Evolutionary conservation across 2,797 vertebrate genomes (phyloP), one percentile per base, ranked within the genome.

Genomic region (Meda fulgida): DNA sequence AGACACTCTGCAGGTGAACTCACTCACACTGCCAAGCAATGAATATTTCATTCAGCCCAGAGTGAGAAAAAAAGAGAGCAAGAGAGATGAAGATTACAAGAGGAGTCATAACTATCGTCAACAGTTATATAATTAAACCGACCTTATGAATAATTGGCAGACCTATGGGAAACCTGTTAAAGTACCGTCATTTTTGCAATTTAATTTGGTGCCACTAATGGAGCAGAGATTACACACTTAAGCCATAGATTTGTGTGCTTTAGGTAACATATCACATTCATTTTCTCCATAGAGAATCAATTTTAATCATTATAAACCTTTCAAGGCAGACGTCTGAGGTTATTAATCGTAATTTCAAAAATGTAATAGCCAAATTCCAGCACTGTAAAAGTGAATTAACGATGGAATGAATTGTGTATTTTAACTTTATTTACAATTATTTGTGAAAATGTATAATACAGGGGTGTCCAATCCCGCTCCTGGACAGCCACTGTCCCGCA

Each of bases 21-120:
- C 53, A 38, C 67, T 85, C 78, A 60, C 75, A 36, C 46, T 65
- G 70, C 63, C 51, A 70, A 80, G 70, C 66, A 40, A 85, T 89
- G 38, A 85, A 89, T 85, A 87, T 89, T 87, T 89, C 31, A 72
- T 88, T 85, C 84, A 67, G 79, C 81, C 78, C 43, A 13, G 46
- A 84, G 73, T 67, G 31, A 31, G 46, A 67, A 38, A 83, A 34
- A 67, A 21, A 36, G 31, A 40, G 43, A 83, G 10, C 21, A 60
- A 66, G 78, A 43, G 77, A 66, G 76, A 71, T 72, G 38, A 83
- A 77, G 76, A 71, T 81, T 72, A 40, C 60, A 19, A 81, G 53
- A 81, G 51, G 69, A 67, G 34, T 23, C 71, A 63, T 36, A 60
- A 38, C 67, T 71, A 72, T 73, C 29, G 2, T 65, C 40, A 82